Conservation (phyloP, 2,113 vertebrate genomes). For the Oophaga pumilio region DNA sequence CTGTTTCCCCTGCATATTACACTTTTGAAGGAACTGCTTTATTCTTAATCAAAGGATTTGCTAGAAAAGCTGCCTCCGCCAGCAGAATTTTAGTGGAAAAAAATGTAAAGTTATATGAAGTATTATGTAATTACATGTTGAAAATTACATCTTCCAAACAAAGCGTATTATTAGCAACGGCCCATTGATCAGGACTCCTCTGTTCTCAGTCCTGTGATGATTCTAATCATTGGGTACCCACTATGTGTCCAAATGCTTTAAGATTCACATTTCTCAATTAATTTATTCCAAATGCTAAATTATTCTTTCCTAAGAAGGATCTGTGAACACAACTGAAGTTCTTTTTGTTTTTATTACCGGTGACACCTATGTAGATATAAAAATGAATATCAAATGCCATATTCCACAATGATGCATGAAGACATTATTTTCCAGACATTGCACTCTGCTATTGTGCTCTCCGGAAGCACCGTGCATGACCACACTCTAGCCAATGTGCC, state of each 20-base stretch:
- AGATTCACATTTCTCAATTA: conserved; percentile 18
- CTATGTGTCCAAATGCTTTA: conserved; percentile 25
- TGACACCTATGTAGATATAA: not conserved
- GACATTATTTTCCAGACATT: not conserved
- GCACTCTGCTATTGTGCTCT: too few species aligned
- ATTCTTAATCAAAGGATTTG: conserved; percentile 31
- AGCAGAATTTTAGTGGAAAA: conserved; percentile 36
- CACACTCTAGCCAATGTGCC: too few species aligned
- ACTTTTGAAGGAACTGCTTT: conserved; percentile 13
- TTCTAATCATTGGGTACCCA: conserved; percentile 13
- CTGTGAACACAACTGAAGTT: not conserved
- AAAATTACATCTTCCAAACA: conserved; percentile 31
- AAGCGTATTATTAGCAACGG: conserved; percentile 35
- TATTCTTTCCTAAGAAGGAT: not conserved
- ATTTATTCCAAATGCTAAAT: not conserved
- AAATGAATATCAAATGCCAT: not conserved
- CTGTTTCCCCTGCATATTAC: conserved; percentile 16
- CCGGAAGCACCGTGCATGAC: too few species aligned
- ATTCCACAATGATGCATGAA: not conserved
- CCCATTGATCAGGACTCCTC: conserved; percentile 14
- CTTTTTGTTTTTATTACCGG: not conserved
- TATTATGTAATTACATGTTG: conserved; percentile 45
- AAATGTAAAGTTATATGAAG: conserved; percentile 38
- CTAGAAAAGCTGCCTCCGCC: not conserved
- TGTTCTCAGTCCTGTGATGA: conserved; percentile 20